phyloP scores from a whole-genome alignment of 2,113 vertebrate species.

The Rynchops niger region DNA sequence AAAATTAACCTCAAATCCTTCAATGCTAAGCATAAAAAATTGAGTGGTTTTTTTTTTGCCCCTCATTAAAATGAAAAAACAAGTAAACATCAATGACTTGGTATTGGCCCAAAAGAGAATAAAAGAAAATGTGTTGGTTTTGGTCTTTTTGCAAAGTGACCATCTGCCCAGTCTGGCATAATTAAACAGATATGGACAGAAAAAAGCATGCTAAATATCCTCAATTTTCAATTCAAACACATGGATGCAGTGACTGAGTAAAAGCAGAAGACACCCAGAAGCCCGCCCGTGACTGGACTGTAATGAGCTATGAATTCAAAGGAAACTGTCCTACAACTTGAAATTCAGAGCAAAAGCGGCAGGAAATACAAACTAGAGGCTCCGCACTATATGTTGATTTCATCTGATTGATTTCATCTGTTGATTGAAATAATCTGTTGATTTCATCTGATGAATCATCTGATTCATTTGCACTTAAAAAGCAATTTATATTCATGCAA shows the following conservation, averaged over 20 bases:
- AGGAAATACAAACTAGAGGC: background rate
- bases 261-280: background rate
- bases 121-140: background rate
- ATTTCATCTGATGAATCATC: too few species aligned
- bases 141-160: background rate
- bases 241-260: background rate
- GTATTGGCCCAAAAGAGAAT: background rate
- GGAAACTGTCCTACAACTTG: background rate
- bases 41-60: rapidly evolving
- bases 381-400: background rate
- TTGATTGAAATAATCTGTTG: too few species aligned
- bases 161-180: background rate
- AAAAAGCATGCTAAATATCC: background rate
- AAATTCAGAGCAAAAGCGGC: background rate
- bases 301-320: background rate
- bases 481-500: background rate
- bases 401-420: too few species aligned
- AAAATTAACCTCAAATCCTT: background rate
- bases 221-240: background rate
- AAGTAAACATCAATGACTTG: background rate
- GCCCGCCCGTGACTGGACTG: background rate
- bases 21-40: background rate
- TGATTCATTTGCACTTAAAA: slow-evolving; percentile 25
- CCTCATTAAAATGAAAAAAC: background rate
- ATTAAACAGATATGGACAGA: background rate